Evolutionary conservation across 1,140 invertebrate species (phyloP), one percentile per base, ranked within the genome.

Genomic region (Pentalonia nigronervosa): DNA sequence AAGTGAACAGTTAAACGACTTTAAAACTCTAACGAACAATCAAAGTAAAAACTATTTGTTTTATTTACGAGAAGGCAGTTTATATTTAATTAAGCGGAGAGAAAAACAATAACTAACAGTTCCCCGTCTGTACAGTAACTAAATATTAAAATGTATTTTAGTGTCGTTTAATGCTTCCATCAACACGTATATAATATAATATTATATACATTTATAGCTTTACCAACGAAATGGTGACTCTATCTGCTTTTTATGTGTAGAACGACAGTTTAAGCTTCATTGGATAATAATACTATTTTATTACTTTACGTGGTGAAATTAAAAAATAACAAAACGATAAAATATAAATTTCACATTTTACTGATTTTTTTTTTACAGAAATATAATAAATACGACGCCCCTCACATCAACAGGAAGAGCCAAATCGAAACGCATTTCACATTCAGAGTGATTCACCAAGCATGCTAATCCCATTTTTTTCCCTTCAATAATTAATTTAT

Each of bases 141-240:
- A 76, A 76, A 76, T 76, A 76, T 76, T 76, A 76, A 76, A 76
- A 76, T 76, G 17, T 76, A n/a, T 76, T 76, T 76, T 76, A 76
- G 30, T 76, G 60, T 6, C n/a, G 14, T 34, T 76, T 76, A 76
- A 76, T 76, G 60, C 11, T 76, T n/a, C 6, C n/a, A 76, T 17
- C 30, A 76, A 76, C 6, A 14, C 60, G 30, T 76, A 14, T 76
- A 14, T n/a, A n/a, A n/a, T n/a, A n/a, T n/a, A n/a, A n/a, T n/a
- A n/a, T n/a, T n/a, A n/a, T 67, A 67, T 67, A 14, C 60, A 30
- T 67, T 30, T 67, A 76, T n/a, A 76, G 14, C 60, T 76, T n/a
- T n/a, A 17, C n/a, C 17, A 76, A 76, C 60, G n/a, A n/a, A 76
- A 76, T 76, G 25, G 60, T 30, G 25, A n/a, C 60, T 76, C 6